Evolutionary conservation across 2,888 invertebrate genomes (phyloP), one percentile per base, ranked within the genome.

Genomic region (Sinohyriopsis cumingii): DNA sequence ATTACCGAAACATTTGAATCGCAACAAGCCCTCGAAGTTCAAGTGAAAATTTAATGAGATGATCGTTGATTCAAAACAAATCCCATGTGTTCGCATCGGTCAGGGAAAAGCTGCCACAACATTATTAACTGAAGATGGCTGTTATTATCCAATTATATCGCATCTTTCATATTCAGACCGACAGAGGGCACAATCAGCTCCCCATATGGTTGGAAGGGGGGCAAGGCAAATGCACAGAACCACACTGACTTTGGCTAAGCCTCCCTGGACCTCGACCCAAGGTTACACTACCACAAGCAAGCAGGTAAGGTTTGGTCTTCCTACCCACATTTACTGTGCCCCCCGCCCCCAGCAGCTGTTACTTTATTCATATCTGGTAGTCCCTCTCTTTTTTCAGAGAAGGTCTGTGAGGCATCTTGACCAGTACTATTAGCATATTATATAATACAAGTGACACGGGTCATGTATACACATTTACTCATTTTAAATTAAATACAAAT

Each of bases 151-250:
- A 3, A 75, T 85, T 45, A 84, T 85, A 24, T 80, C 80, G 18
- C 79, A 84, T 60, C 77, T 77, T 45, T 75, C 83, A 4, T 82
- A 85, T 63, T 69, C 59, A 59, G 84, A 83, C 65, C 73, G 82
- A 63, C 69, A 69, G n/a, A 66, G 80, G 59, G 72, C 74, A 12
- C 70, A 76, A 56, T 78, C 85, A 4, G 79, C 80, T 1, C 84
- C 86, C 4, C 78, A 79, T 65, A 66, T 75, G 28, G 71, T 73
- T 19, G 78, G 80, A 19, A 56, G 75, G 24, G 87, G 87, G 2
- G 75, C 68, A 18, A 71, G 87, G n/a, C 80, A 84, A 15, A 87
- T 87, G 87, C 87, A 88, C 66, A 72, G 62, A 62, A 83, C 83
- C 15, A 87, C 86, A 12, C 72, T 87, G 63, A 71, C 73, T 1